These are phyloP conservation scores for Alligator sinensis DNA, from an alignment of 2,113 vertebrate species.

Conservation along the genomic window DNA sequence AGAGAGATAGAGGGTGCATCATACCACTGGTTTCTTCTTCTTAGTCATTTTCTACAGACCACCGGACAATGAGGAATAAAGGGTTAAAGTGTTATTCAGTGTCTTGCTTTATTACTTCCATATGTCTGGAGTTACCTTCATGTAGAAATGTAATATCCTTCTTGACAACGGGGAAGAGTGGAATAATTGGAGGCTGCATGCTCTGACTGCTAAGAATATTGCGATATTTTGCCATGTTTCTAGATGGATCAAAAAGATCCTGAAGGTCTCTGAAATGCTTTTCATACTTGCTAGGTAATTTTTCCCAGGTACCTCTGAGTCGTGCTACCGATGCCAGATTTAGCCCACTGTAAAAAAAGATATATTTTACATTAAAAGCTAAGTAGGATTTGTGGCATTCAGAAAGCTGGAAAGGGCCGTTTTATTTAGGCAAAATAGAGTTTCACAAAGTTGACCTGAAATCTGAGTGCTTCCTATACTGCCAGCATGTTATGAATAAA, in stretches of 20 bases:
- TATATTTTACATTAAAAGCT: neutral
- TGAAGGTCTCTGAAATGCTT: slow-evolving; percentile 96
- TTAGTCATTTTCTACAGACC: neutral
- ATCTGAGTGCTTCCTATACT: neutral
- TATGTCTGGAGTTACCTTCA: slow-evolving; percentile 84
- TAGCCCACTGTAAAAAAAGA: slow-evolving; percentile 86
- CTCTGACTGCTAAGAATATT: slow-evolving; percentile 97
- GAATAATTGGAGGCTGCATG: slow-evolving; percentile 97
- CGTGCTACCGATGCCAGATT: slow-evolving; percentile 93
- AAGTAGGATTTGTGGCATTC: rapidly evolving
- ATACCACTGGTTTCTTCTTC: neutral
- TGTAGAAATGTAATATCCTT: slow-evolving; percentile 99
- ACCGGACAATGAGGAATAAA: neutral
- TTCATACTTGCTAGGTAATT: slow-evolving; percentile 96
- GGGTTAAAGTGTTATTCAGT: neutral
- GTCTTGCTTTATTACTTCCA: neutral
- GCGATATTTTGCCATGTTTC: slow-evolving; percentile 98
- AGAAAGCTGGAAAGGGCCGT: neutral
- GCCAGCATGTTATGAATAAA: neutral
- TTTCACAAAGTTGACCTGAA: neutral
- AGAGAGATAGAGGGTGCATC: neutral
- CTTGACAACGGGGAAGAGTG: slow-evolving; percentile 96
- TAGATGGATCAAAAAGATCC: slow-evolving; percentile 96
- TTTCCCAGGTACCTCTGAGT: slow-evolving; percentile 94
- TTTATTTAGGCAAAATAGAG: neutral